Conservation (phyloP, 2,888 invertebrate genomes). For the Cephus runcator region DNA sequence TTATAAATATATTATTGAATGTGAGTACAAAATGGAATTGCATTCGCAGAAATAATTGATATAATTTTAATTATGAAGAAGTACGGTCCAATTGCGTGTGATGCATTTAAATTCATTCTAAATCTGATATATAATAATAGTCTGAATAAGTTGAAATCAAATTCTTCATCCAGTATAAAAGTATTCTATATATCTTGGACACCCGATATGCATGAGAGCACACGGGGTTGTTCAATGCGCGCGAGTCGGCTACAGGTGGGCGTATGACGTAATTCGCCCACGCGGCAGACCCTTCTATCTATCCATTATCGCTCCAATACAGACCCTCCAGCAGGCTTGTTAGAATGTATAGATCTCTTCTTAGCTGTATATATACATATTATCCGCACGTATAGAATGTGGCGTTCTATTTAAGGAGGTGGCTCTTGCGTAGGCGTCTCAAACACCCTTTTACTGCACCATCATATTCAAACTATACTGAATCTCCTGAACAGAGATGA, state of each 20-base stretch:
- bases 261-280: slow-evolving; percentile 61
- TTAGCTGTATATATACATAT: neutral
- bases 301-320: slow-evolving; percentile 44
- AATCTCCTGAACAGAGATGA: neutral
- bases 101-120: neutral
- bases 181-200: slow-evolving; percentile 10
- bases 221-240: slow-evolving; percentile 30
- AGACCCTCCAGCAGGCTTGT: slow-evolving; percentile 14
- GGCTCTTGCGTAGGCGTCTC: neutral
- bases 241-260: slow-evolving; percentile 55
- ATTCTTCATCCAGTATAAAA: neutral
- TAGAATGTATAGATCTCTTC: neutral
- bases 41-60: neutral
- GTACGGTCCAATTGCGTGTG: neutral
- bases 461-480: neutral
- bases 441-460: neutral
- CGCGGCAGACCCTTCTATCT: slow-evolving; percentile 45
- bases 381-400: neutral
- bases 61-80: neutral
- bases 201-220: slow-evolving; percentile 32
- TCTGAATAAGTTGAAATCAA: neutral
- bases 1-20: neutral
- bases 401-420: neutral
- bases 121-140: neutral
- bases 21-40: neutral